Evolutionary conservation across 1,140 invertebrate genomes (phyloP), one percentile per base, ranked within the genome.

Genomic region (Arion vulgaris): DNA sequence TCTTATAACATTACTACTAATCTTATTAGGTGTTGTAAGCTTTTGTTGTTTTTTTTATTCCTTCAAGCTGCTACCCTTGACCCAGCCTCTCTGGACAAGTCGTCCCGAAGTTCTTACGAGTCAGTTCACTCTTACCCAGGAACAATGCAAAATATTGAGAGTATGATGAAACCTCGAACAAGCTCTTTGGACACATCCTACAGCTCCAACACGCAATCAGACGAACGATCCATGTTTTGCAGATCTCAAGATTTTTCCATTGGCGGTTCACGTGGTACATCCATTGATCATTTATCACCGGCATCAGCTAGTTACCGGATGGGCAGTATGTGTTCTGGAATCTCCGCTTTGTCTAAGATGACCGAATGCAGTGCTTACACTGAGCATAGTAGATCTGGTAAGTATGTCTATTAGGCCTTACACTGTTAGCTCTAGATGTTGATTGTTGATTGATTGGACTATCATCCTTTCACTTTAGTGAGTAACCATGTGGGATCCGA

Each of bases 301-400:
- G 28, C 68, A 7, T 80, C 78, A 5, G 78, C 78, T 39, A 80
- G 78, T 36, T 15, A 71, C 78, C 28, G 78, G 38, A 66, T 57
- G 15, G 78, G 78, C 26, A 80, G 78, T 36, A 71, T 80, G 68
- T 80, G 78, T n/a, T 80, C 78, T 7, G 78, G 78, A 15, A 34
- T 80, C 13, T 80, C 78, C 11, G 15, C 38, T 26, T 5, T 80
- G 39, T 80, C 78, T 28, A 80, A 45, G 28, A 19, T 71, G 28
- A 71, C 78, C 34, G 62, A 80, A 39, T 71, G 62, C 32, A 80
- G 78, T 36, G 78, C 78, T 15, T 80, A 80, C 78, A 80, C 78
- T 26, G 78, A 80, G 7, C 19, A 69, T 38, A 80, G 78, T n/a
- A 36, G 78, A 45, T 80, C 78, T 13, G 78, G 78, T 80, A 76